phyloP scores from a whole-genome alignment of 2,888 invertebrate species.

The Mythimna ferrago region DNA sequence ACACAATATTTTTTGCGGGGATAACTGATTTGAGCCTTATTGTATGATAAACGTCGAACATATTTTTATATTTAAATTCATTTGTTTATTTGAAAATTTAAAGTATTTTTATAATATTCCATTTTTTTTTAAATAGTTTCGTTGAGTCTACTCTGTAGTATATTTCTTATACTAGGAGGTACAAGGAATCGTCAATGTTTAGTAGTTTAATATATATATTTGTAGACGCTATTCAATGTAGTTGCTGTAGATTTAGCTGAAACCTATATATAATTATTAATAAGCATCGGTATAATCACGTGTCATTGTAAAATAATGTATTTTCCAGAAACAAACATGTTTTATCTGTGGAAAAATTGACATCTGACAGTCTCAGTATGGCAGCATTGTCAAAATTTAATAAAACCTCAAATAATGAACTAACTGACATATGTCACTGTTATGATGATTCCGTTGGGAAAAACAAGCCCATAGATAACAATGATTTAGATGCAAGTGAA shows the following conservation, averaged over 20 bases:
- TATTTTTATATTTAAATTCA: background rate
- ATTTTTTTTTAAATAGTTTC: slow-evolving; percentile 19
- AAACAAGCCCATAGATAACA: background rate
- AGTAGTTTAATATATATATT: background rate
- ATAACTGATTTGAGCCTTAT: slow-evolving; percentile 3
- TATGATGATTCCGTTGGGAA: too few relatives aligned
- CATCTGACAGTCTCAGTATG: background rate
- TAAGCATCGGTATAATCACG: background rate
- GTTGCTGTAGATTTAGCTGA: slow-evolving; percentile 14
- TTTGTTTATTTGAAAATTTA: background rate
- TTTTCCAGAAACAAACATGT: too few relatives aligned
- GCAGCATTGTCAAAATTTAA: background rate
- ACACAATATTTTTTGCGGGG: background rate
- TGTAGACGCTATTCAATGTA: slow-evolving; percentile 7
- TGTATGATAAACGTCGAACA: background rate
- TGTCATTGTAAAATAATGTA: background rate
- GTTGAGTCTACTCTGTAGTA: background rate
- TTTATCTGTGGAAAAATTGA: background rate
- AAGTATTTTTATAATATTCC: background rate
- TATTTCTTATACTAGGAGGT: background rate
- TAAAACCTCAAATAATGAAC: background rate
- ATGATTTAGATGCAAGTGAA: background rate
- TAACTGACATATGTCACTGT: too few relatives aligned
- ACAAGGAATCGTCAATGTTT: background rate
- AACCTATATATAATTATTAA: background rate